These are phyloP conservation scores for Andrena minutula DNA, from an alignment of 2,888 invertebrate species.

Conservation along the genomic window DNA sequence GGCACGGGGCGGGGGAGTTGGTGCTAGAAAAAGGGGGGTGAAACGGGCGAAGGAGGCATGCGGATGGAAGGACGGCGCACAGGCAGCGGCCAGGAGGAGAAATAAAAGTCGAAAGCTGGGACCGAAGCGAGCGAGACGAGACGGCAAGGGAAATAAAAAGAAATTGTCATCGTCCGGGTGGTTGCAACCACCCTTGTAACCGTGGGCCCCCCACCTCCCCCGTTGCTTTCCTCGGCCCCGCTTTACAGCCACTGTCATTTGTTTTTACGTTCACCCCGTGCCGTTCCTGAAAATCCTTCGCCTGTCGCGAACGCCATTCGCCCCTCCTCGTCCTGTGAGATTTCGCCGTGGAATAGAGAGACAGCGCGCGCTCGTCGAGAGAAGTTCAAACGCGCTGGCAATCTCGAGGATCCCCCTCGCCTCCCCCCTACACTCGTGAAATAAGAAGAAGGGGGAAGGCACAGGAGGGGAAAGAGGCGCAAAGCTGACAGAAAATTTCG, in stretches of 20 bases:
- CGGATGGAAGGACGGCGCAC: constrained; percentile 12
- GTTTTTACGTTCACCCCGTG: constrained; percentile 75
- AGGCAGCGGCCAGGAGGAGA: constrained; percentile 36
- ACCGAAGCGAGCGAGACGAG: constrained; percentile 52
- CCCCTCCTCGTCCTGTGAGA: constrained; percentile 54
- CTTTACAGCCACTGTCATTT: constrained; percentile 74
- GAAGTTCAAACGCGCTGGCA: constrained; percentile 57
- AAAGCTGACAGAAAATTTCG: constrained; percentile 63
- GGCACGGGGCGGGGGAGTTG: neutral
- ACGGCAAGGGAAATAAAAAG: constrained; percentile 77
- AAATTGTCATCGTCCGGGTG: constrained; percentile 80
- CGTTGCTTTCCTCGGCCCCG: constrained; percentile 35
- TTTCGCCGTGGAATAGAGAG: constrained; percentile 46
- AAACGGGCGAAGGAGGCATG: constrained; percentile 6
- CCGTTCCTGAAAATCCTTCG: constrained; percentile 70
- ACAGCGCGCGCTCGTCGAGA: constrained; percentile 22
- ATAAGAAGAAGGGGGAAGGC: constrained; percentile 27
- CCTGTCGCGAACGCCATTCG: constrained; percentile 50
- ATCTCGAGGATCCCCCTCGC: constrained; percentile 29
- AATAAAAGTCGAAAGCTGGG: constrained; percentile 56
- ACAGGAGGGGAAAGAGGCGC: constrained; percentile 19
- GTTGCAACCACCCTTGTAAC: constrained; percentile 71
- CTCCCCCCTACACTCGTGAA: neutral
- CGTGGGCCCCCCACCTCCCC: constrained; percentile 18
- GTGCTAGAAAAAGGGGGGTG: neutral